phyloP scores from a whole-genome alignment of 2,113 vertebrate genomes.

The Muntiacus reevesi region DNA sequence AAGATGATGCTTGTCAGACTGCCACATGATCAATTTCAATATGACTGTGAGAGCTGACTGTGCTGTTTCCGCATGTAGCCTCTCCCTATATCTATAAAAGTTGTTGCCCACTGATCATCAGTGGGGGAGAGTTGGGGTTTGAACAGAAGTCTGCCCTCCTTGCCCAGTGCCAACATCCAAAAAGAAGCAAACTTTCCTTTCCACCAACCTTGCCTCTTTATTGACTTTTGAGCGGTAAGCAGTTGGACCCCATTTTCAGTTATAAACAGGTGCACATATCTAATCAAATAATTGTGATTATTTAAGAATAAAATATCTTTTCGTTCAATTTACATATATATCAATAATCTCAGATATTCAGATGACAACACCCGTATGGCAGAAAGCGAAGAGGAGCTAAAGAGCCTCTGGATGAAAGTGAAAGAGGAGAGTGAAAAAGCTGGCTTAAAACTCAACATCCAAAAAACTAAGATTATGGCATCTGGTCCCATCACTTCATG shows the following conservation, averaged over 20 bases:
- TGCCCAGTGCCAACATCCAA: background rate
- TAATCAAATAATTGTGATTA: background rate
- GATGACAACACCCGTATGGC: background rate
- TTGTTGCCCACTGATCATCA: background rate
- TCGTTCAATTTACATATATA: background rate
- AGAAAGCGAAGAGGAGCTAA: background rate
- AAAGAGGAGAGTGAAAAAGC: background rate
- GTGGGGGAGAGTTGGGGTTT: background rate
- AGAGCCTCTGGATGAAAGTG: background rate
- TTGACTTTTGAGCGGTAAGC: background rate
- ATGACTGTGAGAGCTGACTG: background rate
- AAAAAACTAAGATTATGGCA: background rate
- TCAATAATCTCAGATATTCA: background rate
- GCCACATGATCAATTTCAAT: background rate
- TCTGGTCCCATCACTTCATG: background rate
- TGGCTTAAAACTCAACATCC: background rate
- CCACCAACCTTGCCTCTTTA: background rate
- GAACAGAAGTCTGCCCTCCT: background rate
- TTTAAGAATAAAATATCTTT: conserved; percentile 12
- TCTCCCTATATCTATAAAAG: background rate
- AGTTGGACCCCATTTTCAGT: background rate
- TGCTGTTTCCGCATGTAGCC: background rate
- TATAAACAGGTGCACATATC: background rate
- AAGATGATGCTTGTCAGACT: background rate
- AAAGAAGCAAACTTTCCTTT: background rate